A percentile compares a stretch with the other conserved stretches of the same genome.
These are phyloP conservation scores for Semaprochilodus insignis DNA, from an alignment of 2,797 vertebrate genomes.

Conservation along the genomic window DNA sequence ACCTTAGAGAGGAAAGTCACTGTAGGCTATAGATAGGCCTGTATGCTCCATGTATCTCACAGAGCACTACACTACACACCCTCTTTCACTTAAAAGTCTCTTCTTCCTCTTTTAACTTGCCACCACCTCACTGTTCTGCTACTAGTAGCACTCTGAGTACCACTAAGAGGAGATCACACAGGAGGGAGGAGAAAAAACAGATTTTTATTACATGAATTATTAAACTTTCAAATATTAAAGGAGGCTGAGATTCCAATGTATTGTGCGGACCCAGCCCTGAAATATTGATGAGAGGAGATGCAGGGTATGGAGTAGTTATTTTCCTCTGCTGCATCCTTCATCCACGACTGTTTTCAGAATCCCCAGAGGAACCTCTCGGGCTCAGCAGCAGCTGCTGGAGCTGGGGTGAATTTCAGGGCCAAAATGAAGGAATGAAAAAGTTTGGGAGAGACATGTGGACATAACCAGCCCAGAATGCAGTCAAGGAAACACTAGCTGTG, in stretches of 20 bases:
- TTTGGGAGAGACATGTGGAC: neutral
- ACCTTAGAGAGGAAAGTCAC: neutral
- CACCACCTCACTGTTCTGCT: constrained; percentile 23
- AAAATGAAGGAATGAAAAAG: constrained; percentile 21
- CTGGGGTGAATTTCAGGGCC: constrained; percentile 5
- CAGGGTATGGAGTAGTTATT: constrained; percentile 60
- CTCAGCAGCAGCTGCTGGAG: constrained; percentile 24
- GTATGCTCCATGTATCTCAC: neutral
- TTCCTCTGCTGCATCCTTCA: constrained; percentile 49
- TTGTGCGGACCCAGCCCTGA: constrained; percentile 68
- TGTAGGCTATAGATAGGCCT: neutral
- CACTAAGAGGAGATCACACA: constrained; percentile 44
- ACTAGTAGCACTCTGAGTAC: constrained; percentile 43
- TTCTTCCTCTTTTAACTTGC: constrained; percentile 31
- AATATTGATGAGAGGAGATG: constrained; percentile 76
- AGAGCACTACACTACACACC: constrained; percentile 2
- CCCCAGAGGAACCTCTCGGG: constrained; percentile 44
- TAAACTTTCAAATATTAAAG: constrained; percentile 66
- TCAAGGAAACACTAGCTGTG: too few relatives aligned
- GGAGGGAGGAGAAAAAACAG: constrained; percentile 61
- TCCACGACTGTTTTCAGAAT: constrained; percentile 51
- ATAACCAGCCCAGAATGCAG: neutral
- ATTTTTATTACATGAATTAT: constrained; percentile 77
- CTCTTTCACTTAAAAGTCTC: constrained; percentile 25
- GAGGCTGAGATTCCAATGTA: constrained; percentile 74